A percentile compares a stretch with the other conserved stretches of the same genome.
Evolutionary conservation across 2,888 invertebrate genomes (phyloP).

Genomic region (Helicoverpa assulta): DNA sequence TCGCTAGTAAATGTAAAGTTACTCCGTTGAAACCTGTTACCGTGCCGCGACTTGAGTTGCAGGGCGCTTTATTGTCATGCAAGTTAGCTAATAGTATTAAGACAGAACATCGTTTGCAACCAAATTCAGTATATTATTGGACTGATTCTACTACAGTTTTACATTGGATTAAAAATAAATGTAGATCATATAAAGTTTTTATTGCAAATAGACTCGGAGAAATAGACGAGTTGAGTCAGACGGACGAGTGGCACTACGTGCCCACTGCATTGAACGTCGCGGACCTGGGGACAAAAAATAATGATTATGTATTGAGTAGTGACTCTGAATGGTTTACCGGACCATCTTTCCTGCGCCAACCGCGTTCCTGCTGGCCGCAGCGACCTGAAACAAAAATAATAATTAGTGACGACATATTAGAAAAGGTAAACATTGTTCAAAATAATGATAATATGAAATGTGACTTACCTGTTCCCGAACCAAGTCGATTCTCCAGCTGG

Average conservation of each 20-base stretch:
- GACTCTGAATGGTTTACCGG: constrained; percentile 3
- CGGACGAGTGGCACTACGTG: constrained; percentile 13
- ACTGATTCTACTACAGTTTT: constrained; percentile 8
- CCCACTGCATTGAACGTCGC: constrained; percentile 3
- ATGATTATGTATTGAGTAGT: constrained; percentile 3
- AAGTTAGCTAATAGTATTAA: constrained; percentile 2
- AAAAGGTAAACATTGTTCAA: neutral
- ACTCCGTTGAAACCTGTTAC: no score
- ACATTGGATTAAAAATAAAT: constrained; percentile 4
- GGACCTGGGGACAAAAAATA: constrained; percentile 5
- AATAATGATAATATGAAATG: neutral
- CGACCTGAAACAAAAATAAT: constrained; percentile 5
- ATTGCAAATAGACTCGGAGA: constrained; percentile 11
- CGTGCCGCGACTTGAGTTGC: no score
- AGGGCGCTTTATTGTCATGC: neutral
- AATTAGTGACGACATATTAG: constrained; percentile 5
- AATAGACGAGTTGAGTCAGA: constrained; percentile 1
- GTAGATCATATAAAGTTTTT: constrained; percentile 3
- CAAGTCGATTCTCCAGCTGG: neutral
- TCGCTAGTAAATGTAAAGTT: no score
- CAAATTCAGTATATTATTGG: constrained; percentile 1
- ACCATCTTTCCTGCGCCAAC: neutral
- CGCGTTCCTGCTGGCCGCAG: constrained; percentile 8
- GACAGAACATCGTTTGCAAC: constrained; percentile 1
- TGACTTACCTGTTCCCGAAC: constrained; percentile 5